These are phyloP conservation scores for Aspidiotus rigidus DNA, from an alignment of 2,888 invertebrate genomes.

Conservation along the genomic window DNA sequence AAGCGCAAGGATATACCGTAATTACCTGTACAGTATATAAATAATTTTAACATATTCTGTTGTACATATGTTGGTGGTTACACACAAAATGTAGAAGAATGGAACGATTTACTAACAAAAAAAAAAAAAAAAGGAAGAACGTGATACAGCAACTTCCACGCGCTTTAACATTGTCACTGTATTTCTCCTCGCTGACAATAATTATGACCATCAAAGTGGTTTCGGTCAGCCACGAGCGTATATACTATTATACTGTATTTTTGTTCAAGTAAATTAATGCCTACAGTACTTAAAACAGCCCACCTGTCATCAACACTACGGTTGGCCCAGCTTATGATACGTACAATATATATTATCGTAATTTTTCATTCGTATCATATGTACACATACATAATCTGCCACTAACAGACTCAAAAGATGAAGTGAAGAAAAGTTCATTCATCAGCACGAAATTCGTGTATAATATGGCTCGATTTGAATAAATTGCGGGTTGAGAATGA, in stretches of 20 bases:
- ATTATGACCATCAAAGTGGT: conserved; percentile 1
- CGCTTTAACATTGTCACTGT: conserved; percentile 4
- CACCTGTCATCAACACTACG: neutral
- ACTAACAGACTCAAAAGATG: neutral
- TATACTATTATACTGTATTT: neutral
- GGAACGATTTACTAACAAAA: too few species aligned
- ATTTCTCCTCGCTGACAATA: neutral
- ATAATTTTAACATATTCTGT: too few species aligned
- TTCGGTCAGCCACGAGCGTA: neutral
- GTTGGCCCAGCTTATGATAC: neutral
- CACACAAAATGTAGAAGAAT: too few species aligned
- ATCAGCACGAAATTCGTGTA: too few species aligned
- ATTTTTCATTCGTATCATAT: conserved; percentile 2
- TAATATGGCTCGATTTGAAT: too few species aligned
- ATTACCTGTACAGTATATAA: too few species aligned
- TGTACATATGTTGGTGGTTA: too few species aligned
- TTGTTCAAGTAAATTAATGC: neutral
- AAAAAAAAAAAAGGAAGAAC: neutral
- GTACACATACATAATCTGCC: neutral
- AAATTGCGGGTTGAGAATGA: too few species aligned
- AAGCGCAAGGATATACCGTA: too few species aligned
- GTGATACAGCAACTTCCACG: conserved; percentile 4
- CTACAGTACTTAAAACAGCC: neutral
- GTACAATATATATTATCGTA: neutral
- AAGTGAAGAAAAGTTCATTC: too few species aligned